phyloP scores from a whole-genome alignment of 2,888 invertebrate genomes.

The Myopa testacea region DNA sequence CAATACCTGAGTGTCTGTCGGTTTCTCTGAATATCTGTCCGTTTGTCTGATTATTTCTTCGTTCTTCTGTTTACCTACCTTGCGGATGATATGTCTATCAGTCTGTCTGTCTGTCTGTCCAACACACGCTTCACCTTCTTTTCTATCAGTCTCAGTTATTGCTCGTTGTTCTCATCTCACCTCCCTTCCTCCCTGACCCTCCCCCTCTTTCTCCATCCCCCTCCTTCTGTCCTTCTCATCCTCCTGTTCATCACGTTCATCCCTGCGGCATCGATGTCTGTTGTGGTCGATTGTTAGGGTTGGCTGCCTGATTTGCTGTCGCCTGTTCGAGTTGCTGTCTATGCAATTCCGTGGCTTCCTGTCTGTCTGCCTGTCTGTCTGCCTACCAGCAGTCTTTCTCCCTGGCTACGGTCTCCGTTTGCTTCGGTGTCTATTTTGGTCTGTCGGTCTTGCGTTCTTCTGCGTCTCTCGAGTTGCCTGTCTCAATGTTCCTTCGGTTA shows the following conservation, averaged over 20 bases:
- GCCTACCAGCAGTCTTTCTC: neutral
- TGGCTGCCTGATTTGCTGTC: slow-evolving; percentile 22
- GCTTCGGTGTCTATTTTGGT: too few species aligned
- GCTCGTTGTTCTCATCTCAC: neutral
- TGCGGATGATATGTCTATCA: neutral
- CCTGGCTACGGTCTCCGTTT: neutral
- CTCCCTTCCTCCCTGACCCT: neutral
- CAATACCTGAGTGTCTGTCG: neutral
- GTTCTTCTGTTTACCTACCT: neutral
- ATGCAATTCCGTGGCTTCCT: slow-evolving; percentile 7
- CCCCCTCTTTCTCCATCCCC: neutral
- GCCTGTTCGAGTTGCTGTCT: slow-evolving; percentile 23
- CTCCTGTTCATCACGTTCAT: neutral
- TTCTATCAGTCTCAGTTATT: neutral
- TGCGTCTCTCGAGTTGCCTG: neutral
- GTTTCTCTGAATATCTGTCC: neutral
- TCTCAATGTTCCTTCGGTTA: neutral
- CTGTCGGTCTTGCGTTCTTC: neutral
- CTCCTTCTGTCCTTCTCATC: neutral
- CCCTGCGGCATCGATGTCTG: neutral
- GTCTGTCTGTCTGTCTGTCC: neutral
- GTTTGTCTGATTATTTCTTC: neutral
- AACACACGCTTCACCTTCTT: neutral
- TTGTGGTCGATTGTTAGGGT: neutral
- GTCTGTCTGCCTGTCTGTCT: slow-evolving; percentile 3